phyloP scores from a whole-genome alignment of 2,797 vertebrate species.

The Chromis chromis region DNA sequence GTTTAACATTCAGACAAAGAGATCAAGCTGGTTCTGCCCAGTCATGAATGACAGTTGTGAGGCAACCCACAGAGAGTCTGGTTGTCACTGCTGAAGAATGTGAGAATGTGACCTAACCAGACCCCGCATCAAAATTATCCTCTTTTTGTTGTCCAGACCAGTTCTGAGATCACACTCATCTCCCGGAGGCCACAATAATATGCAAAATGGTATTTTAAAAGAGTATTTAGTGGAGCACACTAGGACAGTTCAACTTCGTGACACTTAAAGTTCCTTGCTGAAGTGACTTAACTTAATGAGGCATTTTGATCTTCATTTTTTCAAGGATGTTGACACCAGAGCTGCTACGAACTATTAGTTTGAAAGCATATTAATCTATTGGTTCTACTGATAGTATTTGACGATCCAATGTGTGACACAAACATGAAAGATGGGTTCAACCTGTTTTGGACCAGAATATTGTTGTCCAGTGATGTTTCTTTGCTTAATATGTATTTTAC shows the following conservation, averaged over 20 bases:
- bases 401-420: too few relatives aligned
- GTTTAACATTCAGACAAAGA: constrained; percentile 37
- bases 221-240: constrained; percentile 8
- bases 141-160: constrained; percentile 28
- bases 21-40: constrained; percentile 28
- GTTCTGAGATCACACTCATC: constrained; percentile 21
- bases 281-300: constrained; percentile 13
- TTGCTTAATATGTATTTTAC: too few relatives aligned
- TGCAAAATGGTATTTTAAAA: constrained; percentile 14
- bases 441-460: neutral
- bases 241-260: neutral
- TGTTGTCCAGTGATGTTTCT: neutral
- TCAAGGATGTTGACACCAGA: neutral
- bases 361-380: neutral
- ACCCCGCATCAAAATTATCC: constrained; percentile 46
- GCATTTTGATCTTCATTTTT: neutral
- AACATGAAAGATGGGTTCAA: neutral
- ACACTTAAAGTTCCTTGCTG: constrained; percentile 14
- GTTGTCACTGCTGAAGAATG: constrained; percentile 70
- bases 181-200: constrained; percentile 6
- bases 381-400: too few relatives aligned
- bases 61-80: constrained; percentile 47
- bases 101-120: constrained; percentile 73
- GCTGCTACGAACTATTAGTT: neutral
- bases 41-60: constrained; percentile 56